Conservation (phyloP, 2,113 vertebrate species). For the Ictalurus punctatus region DNA sequence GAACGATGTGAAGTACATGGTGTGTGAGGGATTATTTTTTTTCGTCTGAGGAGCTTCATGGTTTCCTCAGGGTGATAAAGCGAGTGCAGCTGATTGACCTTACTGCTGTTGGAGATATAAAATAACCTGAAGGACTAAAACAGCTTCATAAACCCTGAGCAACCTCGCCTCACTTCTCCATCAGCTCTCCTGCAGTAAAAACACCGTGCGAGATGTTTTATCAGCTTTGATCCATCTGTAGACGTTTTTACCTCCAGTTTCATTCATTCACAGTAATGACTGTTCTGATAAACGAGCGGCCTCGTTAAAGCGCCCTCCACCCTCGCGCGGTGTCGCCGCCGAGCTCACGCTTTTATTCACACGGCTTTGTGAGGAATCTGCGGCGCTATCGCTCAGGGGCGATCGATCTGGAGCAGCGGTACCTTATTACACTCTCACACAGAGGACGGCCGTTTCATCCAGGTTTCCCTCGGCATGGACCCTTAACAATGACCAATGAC, state of each 20-base stretch:
- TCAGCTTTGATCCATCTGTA: background rate
- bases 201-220: background rate
- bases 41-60: background rate
- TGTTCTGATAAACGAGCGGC: slow-evolving; percentile 49
- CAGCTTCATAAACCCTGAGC: background rate
- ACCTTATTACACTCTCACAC: slow-evolving; percentile 38
- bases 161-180: background rate
- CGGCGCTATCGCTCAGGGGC: slow-evolving; percentile 52
- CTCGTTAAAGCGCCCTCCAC: slow-evolving; percentile 35
- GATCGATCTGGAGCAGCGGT: slow-evolving; percentile 51
- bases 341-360: slow-evolving; percentile 35
- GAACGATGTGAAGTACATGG: background rate
- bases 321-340: background rate
- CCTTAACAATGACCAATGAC: background rate
- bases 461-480: background rate
- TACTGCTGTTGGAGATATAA: background rate
- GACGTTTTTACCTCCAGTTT: slow-evolving; percentile 12
- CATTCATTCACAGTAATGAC: slow-evolving; percentile 52
- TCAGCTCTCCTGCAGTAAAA: background rate
- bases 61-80: background rate
- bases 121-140: background rate
- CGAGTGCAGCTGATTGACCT: background rate
- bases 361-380: slow-evolving; percentile 49
- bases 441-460: slow-evolving; percentile 16
- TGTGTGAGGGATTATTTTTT: background rate